Conservation (phyloP, 2,888 invertebrate species). For the Odontomyia ornata region DNA sequence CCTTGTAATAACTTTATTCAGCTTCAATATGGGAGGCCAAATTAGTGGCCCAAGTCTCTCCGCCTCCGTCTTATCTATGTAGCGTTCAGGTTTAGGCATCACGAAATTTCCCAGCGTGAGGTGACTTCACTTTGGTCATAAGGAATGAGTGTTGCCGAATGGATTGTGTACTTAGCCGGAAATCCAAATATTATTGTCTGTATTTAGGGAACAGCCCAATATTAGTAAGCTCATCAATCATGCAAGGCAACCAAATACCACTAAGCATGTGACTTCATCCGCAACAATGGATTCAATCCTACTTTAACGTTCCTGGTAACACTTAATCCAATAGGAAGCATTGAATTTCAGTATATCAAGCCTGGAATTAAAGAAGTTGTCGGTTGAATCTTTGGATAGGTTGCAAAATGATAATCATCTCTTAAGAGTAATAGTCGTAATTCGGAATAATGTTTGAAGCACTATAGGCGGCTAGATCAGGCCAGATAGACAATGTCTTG, state of each 20-base stretch:
- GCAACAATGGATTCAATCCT: background rate
- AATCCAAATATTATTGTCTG: background rate
- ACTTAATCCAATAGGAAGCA: background rate
- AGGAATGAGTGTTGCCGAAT: constrained; percentile 1
- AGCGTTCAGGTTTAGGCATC: constrained; percentile 29
- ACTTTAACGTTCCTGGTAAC: background rate
- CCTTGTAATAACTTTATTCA: constrained; percentile 55
- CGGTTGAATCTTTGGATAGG: constrained; percentile 16
- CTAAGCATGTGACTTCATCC: background rate
- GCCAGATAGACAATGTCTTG: constrained; percentile 11
- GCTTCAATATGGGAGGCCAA: constrained; percentile 51
- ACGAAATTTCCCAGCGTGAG: constrained; percentile 34
- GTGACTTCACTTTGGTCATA: background rate
- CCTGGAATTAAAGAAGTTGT: constrained; percentile 29
- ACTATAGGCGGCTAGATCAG: constrained; percentile 29
- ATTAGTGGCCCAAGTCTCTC: constrained; percentile 40
- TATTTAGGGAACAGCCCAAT: no score
- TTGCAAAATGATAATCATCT: constrained; percentile 41
- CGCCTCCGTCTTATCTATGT: constrained; percentile 38
- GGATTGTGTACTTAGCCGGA: background rate
- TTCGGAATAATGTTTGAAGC: constrained; percentile 37
- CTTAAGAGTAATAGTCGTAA: constrained; percentile 33
- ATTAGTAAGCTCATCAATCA: no score
- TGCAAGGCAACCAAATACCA: background rate
- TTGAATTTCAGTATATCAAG: background rate